Conservation (phyloP, 2,113 vertebrate genomes). For the Marcusenius ussheri region DNA sequence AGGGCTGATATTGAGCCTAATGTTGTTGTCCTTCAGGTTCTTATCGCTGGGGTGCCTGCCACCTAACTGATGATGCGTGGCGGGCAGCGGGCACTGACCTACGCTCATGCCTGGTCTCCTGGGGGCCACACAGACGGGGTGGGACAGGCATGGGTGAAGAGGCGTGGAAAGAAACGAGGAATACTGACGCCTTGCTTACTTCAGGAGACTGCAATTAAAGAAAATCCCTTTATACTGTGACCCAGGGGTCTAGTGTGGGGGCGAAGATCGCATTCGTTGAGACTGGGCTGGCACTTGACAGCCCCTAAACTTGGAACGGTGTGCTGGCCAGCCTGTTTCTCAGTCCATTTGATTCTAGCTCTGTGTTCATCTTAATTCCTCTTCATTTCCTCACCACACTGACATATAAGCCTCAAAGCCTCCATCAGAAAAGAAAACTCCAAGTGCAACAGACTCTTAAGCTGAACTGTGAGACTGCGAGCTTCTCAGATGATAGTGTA, state of each 20-base stretch:
- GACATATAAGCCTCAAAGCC: background rate
- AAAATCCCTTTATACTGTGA: background rate
- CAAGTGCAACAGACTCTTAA: background rate
- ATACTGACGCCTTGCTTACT: background rate
- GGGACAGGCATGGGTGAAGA: background rate
- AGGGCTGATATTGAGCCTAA: slow-evolving; percentile 51
- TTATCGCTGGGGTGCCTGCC: slow-evolving; percentile 29
- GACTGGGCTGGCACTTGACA: background rate
- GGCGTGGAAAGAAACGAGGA: background rate
- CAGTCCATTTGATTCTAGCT: background rate
- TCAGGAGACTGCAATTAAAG: background rate
- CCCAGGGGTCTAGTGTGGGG: background rate
- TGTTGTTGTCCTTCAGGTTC: slow-evolving; percentile 56
- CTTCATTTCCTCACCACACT: background rate
- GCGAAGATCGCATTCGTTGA: background rate
- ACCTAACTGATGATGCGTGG: slow-evolving; percentile 38
- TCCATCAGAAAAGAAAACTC: background rate
- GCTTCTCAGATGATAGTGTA: background rate
- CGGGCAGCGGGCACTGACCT: background rate
- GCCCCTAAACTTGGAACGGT: background rate
- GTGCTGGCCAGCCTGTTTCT: background rate
- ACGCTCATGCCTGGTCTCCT: background rate
- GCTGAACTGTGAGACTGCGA: background rate
- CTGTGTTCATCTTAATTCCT: background rate
- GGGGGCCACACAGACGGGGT: background rate